Evolutionary conservation across 2,888 invertebrate genomes (phyloP), one percentile per base, ranked within the genome.

Genomic region (Galerucella pusilla): DNA sequence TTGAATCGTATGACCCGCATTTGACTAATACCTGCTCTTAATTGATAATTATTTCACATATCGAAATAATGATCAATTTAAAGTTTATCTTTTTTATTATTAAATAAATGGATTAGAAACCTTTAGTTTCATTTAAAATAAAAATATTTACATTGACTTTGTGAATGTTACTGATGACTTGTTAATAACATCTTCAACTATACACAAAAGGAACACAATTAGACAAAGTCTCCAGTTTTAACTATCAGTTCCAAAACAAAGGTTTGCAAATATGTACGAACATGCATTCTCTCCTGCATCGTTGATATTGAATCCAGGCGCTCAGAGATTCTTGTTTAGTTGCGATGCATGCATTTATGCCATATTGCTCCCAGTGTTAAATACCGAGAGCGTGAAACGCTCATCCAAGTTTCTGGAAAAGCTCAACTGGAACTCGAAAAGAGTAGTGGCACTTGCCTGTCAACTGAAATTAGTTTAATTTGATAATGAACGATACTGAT

Each of bases 251-350:
- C 28, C 4, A 14, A 61, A 61, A 61, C 61, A 61, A 28, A 63
- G n/a, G 64, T 20, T 46, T 42, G 35, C n/a, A 35, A 28, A 63
- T 42, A 63, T 46, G 46, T 64, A 45, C 16, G 46, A 20, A 20
- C 46, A 20, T 64, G 64, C 64, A 64, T 64, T 42, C 46, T 45
- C 45, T 45, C 20, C 64, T 64, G 64, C 71, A 71, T 64, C 71
- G 54, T 52, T 71, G 71, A 71, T 71, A 71, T 64, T 71, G 64
- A 63, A 64, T 52, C 25, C 52, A 63, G 71, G 16, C 64, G 16
- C 45, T 64, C 64, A 20, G 20, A 12, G 52, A 71, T 71, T 52
- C 54, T 63, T 42, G 52, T 71, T 54, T 54, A 54, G 71, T 64
- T 14, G 46, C 64, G 64, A 64, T 64, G 64, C 64, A 46, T 46